phyloP scores from a whole-genome alignment of 2,888 invertebrate species.

The Andrena hattorfiana region DNA sequence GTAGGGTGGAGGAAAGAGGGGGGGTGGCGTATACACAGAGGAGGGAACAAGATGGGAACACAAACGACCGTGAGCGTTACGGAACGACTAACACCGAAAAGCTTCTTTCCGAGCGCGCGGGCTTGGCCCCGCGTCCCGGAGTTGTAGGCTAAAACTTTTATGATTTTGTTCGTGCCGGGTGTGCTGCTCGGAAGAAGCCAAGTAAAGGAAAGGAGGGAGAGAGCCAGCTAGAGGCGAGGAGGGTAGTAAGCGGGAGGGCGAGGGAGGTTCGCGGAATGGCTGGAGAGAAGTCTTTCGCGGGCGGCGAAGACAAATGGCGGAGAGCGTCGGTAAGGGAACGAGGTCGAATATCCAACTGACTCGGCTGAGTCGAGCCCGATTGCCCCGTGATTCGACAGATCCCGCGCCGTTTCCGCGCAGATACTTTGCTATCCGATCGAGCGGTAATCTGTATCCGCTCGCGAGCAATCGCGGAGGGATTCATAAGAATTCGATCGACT shows the following conservation, averaged over 20 bases:
- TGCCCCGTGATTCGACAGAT: slow-evolving; percentile 69
- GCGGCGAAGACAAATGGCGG: slow-evolving; percentile 68
- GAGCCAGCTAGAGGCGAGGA: not conserved
- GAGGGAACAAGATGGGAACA: slow-evolving; percentile 57
- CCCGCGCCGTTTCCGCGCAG: slow-evolving; percentile 42
- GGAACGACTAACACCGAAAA: slow-evolving; percentile 67
- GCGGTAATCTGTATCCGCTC: slow-evolving; percentile 57
- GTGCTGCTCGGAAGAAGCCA: slow-evolving; percentile 28
- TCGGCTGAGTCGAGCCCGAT: slow-evolving; percentile 63
- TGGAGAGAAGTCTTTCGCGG: slow-evolving; percentile 53
- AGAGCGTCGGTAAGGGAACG: slow-evolving; percentile 58
- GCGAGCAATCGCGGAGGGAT: slow-evolving; percentile 35
- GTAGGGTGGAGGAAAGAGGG: not conserved
- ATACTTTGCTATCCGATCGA: slow-evolving; percentile 38
- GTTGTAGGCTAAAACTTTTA: slow-evolving; percentile 77
- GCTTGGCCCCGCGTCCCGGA: slow-evolving; percentile 50
- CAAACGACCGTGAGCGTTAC: slow-evolving; percentile 59
- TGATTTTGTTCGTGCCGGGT: slow-evolving; percentile 74
- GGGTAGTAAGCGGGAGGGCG: not conserved
- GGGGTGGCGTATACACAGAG: not conserved
- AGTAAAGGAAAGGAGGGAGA: not conserved
- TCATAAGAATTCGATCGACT: slow-evolving; percentile 55
- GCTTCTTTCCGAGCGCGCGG: slow-evolving; percentile 57
- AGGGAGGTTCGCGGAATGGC: slow-evolving; percentile 22
- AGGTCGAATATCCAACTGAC: slow-evolving; percentile 68